phyloP scores from a whole-genome alignment of 2,888 invertebrate genomes.

The Cepaea hortensis region DNA sequence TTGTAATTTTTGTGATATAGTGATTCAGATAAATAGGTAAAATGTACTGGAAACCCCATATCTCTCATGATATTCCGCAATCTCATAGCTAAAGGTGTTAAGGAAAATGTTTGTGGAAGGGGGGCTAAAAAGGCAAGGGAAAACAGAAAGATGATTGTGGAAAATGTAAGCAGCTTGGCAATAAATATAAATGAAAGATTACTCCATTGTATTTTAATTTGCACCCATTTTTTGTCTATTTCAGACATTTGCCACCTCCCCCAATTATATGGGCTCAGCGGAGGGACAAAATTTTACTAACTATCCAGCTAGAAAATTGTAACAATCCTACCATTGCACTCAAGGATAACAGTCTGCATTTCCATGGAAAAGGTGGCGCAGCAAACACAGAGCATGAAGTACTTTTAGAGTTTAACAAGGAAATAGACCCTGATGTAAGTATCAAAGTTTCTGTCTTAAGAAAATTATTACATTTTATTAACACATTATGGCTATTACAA shows the following conservation, averaged over 20 bases:
- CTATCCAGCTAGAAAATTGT: slow-evolving; percentile 63
- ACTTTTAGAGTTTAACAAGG: slow-evolving; percentile 88
- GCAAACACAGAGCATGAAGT: slow-evolving; percentile 91
- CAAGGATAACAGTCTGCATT: slow-evolving; percentile 62
- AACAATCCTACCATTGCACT: slow-evolving; percentile 58
- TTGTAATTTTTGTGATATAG: no score
- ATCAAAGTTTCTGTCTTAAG: background rate
- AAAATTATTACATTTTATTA: background rate
- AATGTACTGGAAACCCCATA: no score
- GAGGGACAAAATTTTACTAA: slow-evolving; percentile 64
- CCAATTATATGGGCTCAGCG: slow-evolving; percentile 66
- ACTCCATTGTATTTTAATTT: no score
- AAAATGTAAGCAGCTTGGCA: no score
- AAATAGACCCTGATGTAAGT: slow-evolving; percentile 81
- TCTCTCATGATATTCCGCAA: no score
- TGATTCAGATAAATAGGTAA: no score
- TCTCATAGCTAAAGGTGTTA: no score
- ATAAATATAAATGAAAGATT: no score
- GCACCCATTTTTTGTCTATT: slow-evolving; percentile 10
- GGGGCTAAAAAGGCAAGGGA: no score
- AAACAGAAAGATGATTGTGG: no score
- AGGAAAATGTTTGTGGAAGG: no score
- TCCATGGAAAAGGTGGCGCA: slow-evolving; percentile 86
- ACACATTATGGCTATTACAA: background rate
- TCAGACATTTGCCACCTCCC: slow-evolving; percentile 53